Evolutionary conservation across 2,797 vertebrate genomes (phyloP), one percentile per base, ranked within the genome.

Genomic region (Fistularia commersonii): DNA sequence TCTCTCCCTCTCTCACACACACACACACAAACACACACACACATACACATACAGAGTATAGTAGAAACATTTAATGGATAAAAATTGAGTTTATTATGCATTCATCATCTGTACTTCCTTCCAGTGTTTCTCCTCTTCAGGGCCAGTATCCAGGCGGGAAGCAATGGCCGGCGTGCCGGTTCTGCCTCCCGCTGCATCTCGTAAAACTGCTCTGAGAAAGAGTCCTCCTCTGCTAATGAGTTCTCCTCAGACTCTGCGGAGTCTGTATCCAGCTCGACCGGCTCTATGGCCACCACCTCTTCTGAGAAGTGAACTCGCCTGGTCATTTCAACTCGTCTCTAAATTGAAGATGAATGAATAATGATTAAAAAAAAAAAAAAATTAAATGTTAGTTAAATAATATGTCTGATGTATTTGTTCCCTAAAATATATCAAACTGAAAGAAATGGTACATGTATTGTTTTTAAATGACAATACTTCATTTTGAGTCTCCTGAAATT

Each of bases 261-360:
- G 0, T 75, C 45, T 41, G 49, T 6, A 33, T 74, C 51, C 46
- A 73, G 36, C 35, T 60, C 41, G 3, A 58, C 56, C 32, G 83
- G 61, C 0, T 40, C 61, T 14, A 90, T 74, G 51, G 62, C 9
- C 31, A 76, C 6, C 54, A 91, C 74, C 34, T 79, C 56, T 51
- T 91, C 87, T 5, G 85, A 70, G 51, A 92, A 92, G 47, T 4
- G 79, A 33, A 92, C 90, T 0, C 50, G 72, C 0, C 87, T 79
- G n/a, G 72, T 80, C 36, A 72, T 72, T 48, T 91, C 87, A 11
- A 91, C 61, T 56, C 87, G 82, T 55, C 88, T 80, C 90, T 92
- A 80, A 61, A 33, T 6, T 43, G 46, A 6, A 41, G 34, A 46
- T 11, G 2, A 32, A 48, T 40, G 6, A 41, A 6, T 1, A 1